phyloP scores from a whole-genome alignment of 2,888 invertebrate species.

The Lasiommata megera region DNA sequence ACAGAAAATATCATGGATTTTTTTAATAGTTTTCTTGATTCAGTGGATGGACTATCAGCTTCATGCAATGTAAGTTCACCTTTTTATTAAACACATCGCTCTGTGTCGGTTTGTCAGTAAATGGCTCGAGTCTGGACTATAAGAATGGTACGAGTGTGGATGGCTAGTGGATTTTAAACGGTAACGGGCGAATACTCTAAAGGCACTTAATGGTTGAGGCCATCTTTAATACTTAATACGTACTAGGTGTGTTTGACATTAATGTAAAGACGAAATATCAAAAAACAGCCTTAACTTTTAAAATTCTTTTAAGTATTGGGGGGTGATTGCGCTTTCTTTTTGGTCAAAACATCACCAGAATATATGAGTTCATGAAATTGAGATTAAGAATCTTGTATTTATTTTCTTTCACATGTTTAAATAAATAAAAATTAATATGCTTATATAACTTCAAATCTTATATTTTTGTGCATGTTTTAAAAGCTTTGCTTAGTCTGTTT shows the following conservation, averaged over 20 bases:
- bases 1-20: too few species aligned
- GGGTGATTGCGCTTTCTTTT: neutral
- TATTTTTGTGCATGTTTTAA: conserved; percentile 32
- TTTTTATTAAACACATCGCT: neutral
- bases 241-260: too few species aligned
- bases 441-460: neutral
- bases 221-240: too few species aligned
- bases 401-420: neutral
- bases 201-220: too few species aligned
- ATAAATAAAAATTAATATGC: neutral
- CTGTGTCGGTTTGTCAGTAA: neutral
- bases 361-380: neutral
- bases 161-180: neutral
- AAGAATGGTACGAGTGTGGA: neutral
- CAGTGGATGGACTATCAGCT: too few species aligned
- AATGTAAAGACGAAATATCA: too few species aligned
- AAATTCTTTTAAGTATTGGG: too few species aligned
- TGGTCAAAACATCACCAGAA: neutral
- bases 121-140: neutral
- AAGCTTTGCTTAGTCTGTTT: conserved; percentile 45
- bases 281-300: too few species aligned
- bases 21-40: too few species aligned
- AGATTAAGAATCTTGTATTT: neutral
- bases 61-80: too few species aligned
- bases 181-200: neutral